A percentile compares a stretch with the other conserved stretches of the same genome.
Conservation (phyloP, 2,797 vertebrate genomes). For the Acridotheres tristis region DNA sequence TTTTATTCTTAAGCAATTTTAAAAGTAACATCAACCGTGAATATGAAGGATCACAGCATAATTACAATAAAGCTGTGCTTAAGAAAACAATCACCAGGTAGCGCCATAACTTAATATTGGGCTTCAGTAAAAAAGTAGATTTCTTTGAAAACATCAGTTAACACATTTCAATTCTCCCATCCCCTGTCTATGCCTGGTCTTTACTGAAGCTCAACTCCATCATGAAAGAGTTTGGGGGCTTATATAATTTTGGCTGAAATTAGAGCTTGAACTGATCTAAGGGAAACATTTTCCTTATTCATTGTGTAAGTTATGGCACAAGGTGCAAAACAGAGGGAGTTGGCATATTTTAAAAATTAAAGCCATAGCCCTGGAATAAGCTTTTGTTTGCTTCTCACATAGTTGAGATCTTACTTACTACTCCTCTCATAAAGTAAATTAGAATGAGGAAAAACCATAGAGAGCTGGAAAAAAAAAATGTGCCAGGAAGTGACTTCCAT, state of each 20-base stretch:
- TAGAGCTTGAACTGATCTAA: background rate
- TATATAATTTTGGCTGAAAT: background rate
- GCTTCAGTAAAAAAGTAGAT: background rate
- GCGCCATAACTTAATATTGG: background rate
- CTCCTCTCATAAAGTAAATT: background rate
- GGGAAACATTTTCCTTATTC: background rate
- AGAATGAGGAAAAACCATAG: background rate
- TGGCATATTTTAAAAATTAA: background rate
- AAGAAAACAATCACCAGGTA: background rate
- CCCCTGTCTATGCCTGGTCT: background rate
- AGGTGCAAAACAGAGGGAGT: background rate
- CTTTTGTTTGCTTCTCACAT: background rate
- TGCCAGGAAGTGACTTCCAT: background rate
- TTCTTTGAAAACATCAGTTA: background rate
- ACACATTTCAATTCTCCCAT: background rate
- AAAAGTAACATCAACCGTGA: background rate
- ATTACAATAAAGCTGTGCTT: background rate
- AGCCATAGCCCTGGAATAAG: background rate
- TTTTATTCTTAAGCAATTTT: background rate
- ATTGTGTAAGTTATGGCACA: background rate
- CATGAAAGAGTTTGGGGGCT: background rate
- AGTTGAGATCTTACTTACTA: background rate
- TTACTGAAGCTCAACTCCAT: background rate
- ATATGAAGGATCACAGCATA: background rate
- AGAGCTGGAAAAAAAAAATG: rapidly evolving